Percentiles rank a stretch among this genome's conserved stretches.
Conservation (phyloP, 2,888 invertebrate genomes). For the Heliconius charithonia region DNA sequence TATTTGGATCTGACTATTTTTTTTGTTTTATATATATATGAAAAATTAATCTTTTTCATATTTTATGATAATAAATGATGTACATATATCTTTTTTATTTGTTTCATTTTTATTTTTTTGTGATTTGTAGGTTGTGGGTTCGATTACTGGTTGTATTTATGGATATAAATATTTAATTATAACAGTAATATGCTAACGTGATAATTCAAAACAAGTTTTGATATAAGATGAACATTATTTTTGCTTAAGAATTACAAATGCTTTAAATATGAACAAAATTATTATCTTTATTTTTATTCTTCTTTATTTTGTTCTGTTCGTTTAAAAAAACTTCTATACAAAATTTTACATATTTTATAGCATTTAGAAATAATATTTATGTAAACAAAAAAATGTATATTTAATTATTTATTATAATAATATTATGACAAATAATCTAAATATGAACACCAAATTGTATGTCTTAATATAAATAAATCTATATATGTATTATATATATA, state of each 20-base stretch:
- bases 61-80: slow-evolving; percentile 1
- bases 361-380: too few species aligned
- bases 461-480: not conserved
- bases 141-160: not conserved
- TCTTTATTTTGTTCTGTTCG: not conserved
- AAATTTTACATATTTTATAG: not conserved
- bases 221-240: too few species aligned
- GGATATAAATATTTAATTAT: too few species aligned
- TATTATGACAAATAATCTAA: slow-evolving; percentile 1
- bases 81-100: slow-evolving; percentile 5
- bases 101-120: not conserved
- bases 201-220: too few species aligned
- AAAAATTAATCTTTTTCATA: not conserved
- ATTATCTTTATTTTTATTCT: not conserved
- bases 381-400: not conserved
- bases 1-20: not conserved
- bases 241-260: not conserved
- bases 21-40: too few species aligned
- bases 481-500: not conserved
- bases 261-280: not conserved
- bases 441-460: slow-evolving; percentile 16
- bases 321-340: slow-evolving; percentile 6
- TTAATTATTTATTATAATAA: not conserved
- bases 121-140: not conserved
- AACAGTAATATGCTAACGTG: too few species aligned